phyloP scores from a whole-genome alignment of 2,113 vertebrate species.

The Perca flavescens region DNA sequence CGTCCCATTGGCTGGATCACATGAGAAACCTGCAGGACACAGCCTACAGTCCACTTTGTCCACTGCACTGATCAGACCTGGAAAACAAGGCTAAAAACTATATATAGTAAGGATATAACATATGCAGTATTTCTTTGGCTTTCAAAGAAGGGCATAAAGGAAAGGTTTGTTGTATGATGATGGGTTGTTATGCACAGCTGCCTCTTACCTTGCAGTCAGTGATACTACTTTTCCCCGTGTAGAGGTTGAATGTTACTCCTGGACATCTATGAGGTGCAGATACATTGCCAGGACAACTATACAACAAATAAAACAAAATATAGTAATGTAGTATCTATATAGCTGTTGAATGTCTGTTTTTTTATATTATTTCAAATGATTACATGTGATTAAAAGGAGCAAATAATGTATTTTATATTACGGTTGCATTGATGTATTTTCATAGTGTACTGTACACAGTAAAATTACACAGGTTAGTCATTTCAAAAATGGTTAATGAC shows the following conservation, averaged over 20 bases:
- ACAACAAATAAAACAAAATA: conserved; percentile 6
- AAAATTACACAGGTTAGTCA: neutral
- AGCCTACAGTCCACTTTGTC: conserved; percentile 83
- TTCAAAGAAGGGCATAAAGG: neutral
- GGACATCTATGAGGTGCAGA: conserved; percentile 84
- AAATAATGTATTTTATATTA: neutral
- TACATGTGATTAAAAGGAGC: neutral
- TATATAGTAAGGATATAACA: neutral
- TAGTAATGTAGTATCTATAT: neutral
- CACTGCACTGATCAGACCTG: conserved; percentile 85
- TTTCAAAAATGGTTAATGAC: conserved; percentile 56
- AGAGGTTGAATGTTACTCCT: conserved; percentile 80
- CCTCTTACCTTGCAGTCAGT: conserved; percentile 85
- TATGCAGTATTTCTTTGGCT: neutral
- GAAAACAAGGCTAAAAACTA: conserved; percentile 83
- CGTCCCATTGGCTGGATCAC: conserved; percentile 73
- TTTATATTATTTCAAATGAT: neutral
- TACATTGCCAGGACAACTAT: conserved; percentile 84
- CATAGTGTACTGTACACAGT: neutral
- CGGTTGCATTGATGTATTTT: neutral
- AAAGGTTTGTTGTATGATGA: neutral
- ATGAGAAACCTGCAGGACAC: conserved; percentile 88
- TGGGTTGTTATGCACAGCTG: neutral
- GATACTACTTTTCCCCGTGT: conserved; percentile 76
- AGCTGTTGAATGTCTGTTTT: neutral